Base-by-base conservation (phyloP, 92 coral and sea anemone genomes). In the Anthopleura xanthogrammica region DNA sequence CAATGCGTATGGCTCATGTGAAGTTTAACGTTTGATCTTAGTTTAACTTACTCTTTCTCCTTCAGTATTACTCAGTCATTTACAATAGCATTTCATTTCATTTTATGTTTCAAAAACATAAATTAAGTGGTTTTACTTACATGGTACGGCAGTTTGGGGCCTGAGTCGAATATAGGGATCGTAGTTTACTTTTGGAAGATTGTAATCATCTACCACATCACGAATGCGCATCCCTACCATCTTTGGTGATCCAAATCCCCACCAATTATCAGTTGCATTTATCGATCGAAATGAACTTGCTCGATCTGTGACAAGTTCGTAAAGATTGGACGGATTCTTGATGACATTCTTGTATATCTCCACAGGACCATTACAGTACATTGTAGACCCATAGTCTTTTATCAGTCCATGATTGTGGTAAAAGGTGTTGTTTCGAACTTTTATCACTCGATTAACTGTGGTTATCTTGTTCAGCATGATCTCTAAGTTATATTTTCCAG, bases 221-320 rank as follows among this genome's bases (percentile, higher is more conserved):
- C 75, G 77, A 55, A 89, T 89, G 17, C 86, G 85, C 41, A 60
- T 64, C n/a, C 57, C 42, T 55, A 89, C 74, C 9, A 56, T 16
- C 11, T 81, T 13, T 17, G 74, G 55, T 2, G 29, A 16, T 9
- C 75, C 60, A 22, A 54, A 79, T 77, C 92, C 92, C 92, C 92
- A 89, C 92, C 92, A 89, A n/a, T 89, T 89, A 8, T 24, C 70
- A 52, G 79, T 78, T 14, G 92, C 92, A 74, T 89, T 74, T 7
- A 86, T 85, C 29, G 55, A 24, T 23, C 50, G 57, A 41, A 41
- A 65, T 20, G 0, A 5, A 17, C 92, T 85, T 62, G 73, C 81
- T 78, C 80, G 29, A 12, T 85, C 82, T 7, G 88, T 72, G 52
- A 73, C 55, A 16, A 89, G 41, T 23, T 89, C 90, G 23, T 72